A percentile compares a stretch with the other conserved stretches of the same genome.
Conservation (phyloP, 2,888 invertebrate genomes). For the Drosophila paracracens region DNA sequence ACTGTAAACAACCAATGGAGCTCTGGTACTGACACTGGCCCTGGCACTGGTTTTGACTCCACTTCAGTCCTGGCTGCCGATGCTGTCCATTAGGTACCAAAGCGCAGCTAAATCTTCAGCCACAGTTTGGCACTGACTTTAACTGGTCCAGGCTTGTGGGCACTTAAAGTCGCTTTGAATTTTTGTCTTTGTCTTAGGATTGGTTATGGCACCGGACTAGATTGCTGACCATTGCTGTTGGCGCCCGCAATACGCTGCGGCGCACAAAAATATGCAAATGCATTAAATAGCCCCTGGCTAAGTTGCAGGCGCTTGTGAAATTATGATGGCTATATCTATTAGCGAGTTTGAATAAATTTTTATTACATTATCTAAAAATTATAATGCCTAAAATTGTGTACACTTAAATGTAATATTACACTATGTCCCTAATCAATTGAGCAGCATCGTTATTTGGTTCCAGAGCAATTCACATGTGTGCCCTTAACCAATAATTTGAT, state of each 20-base stretch:
- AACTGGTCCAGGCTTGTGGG: slow-evolving; percentile 43
- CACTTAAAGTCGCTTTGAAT: slow-evolving; percentile 73
- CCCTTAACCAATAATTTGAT: slow-evolving; percentile 59
- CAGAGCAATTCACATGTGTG: slow-evolving; percentile 26
- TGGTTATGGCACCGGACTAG: slow-evolving; percentile 19
- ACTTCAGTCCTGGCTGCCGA: slow-evolving; percentile 30
- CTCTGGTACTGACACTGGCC: slow-evolving; percentile 24
- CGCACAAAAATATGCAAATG: slow-evolving; percentile 20
- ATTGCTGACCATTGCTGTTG: slow-evolving; percentile 40
- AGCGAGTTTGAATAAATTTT: slow-evolving; percentile 12
- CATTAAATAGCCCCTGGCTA: slow-evolving; percentile 4
- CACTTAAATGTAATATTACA: neutral
- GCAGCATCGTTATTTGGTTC: slow-evolving; percentile 18
- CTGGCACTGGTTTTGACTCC: slow-evolving; percentile 6
- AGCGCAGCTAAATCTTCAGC: slow-evolving; percentile 46
- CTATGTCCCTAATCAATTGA: slow-evolving; percentile 18
- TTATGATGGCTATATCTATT: slow-evolving; percentile 7
- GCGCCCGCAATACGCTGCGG: slow-evolving; percentile 39
- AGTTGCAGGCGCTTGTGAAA: neutral
- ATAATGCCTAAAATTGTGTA: neutral
- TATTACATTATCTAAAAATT: no score
- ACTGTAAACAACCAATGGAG: slow-evolving; percentile 39
- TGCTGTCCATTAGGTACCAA: slow-evolving; percentile 71
- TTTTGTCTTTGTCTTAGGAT: slow-evolving; percentile 61
- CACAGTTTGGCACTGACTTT: slow-evolving; percentile 51